phyloP scores from a whole-genome alignment of 2,888 invertebrate genomes.

The Candidula unifasciata region DNA sequence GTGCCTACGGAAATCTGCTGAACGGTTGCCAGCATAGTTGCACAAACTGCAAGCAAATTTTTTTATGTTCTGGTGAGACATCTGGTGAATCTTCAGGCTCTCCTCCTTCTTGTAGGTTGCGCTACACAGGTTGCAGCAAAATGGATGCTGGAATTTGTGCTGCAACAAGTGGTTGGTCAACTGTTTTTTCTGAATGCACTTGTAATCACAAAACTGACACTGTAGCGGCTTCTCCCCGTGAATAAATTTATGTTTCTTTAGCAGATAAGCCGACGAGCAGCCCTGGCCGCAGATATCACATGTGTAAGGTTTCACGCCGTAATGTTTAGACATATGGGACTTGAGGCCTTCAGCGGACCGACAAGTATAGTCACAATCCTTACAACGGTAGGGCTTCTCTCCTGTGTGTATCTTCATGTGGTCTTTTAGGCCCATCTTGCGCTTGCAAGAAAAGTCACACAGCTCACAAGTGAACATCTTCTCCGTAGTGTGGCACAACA shows the following conservation, averaged over 20 bases:
- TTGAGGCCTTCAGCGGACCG: conserved; percentile 43
- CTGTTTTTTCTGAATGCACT: conserved; percentile 50
- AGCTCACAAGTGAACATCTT: conserved; percentile 33
- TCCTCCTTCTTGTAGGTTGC: conserved; percentile 51
- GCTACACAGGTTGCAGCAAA: conserved; percentile 45
- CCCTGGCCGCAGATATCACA: conserved; percentile 51
- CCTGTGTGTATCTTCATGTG: conserved; percentile 47
- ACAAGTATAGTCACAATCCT: conserved; percentile 46
- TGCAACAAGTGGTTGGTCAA: conserved; percentile 47
- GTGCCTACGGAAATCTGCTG: conserved; percentile 51
- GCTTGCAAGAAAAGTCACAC: conserved; percentile 49
- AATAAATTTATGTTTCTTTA: conserved; percentile 50
- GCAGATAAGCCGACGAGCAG: conserved; percentile 41
- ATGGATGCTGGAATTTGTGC: conserved; percentile 50
- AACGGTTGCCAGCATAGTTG: conserved; percentile 47
- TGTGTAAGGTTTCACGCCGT: conserved; percentile 43
- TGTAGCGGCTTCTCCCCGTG: conserved; percentile 50
- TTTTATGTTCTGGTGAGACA: conserved; percentile 50
- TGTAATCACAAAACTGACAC: conserved; percentile 49
- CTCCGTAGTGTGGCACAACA: conserved; percentile 45
- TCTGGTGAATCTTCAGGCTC: conserved; percentile 48
- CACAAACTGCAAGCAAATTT: conserved; percentile 49
- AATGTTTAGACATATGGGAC: conserved; percentile 49
- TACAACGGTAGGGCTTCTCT: conserved; percentile 46
- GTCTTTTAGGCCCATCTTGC: conserved; percentile 48